Conservation (phyloP, 2,888 invertebrate species). For the Parnassius orleans region DNA sequence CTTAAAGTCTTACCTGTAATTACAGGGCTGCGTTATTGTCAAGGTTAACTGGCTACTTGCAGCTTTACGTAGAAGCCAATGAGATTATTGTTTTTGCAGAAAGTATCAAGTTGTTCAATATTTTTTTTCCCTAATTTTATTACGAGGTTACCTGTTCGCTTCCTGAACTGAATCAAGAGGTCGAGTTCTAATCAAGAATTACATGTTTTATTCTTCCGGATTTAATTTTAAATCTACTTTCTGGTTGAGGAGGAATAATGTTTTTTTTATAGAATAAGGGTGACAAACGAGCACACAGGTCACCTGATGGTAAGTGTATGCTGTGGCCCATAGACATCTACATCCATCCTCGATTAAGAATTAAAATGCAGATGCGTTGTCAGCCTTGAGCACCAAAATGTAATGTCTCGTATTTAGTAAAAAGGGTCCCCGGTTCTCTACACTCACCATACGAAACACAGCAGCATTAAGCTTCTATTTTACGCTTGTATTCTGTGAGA, state of each 20-base stretch:
- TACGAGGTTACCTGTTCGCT: conserved; percentile 2
- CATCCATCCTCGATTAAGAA: too few relatives aligned
- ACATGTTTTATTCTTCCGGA: conserved; percentile 8
- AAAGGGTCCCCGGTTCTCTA: too few relatives aligned
- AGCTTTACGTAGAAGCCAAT: conserved; percentile 1
- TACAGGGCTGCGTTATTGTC: conserved; percentile 17
- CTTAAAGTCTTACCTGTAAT: conserved; percentile 16
- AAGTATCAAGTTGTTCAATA: not conserved
- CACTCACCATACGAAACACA: too few relatives aligned
- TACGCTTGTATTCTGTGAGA: too few relatives aligned
- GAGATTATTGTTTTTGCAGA: not conserved
- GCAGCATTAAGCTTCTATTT: too few relatives aligned
- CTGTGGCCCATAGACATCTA: too few relatives aligned
- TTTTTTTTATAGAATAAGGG: not conserved
- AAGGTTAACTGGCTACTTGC: conserved; percentile 20
- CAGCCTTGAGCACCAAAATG: too few relatives aligned
- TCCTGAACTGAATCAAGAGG: conserved; percentile 7
- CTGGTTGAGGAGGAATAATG: not conserved
- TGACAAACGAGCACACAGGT: too few relatives aligned
- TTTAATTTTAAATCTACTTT: not conserved
- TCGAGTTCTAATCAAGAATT: conserved; percentile 8
- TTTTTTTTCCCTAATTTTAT: not conserved
- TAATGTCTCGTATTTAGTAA: too few relatives aligned
- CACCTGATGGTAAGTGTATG: too few relatives aligned
- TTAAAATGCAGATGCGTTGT: too few relatives aligned